Conservation (phyloP, 2,888 invertebrate genomes). For the Caenorhabditis sp. region DNA sequence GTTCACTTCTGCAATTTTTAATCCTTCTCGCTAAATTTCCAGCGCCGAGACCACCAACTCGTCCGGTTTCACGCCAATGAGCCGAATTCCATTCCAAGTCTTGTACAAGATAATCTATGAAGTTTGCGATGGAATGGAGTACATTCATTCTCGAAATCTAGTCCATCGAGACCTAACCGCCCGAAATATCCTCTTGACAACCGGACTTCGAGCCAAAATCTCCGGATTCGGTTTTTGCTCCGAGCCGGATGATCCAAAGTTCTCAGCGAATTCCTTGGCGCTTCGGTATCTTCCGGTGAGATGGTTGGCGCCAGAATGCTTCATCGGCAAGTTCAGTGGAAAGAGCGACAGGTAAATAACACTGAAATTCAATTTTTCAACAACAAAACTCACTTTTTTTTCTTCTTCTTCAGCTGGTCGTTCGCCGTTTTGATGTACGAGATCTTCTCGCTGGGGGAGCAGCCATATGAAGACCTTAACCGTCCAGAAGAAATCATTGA, state of each 20-base stretch:
- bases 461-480: slow-evolving; percentile 70
- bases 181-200: slow-evolving; percentile 73
- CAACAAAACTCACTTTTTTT: too few relatives aligned
- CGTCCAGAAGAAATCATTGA: slow-evolving; percentile 71
- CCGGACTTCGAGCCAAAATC: slow-evolving; percentile 73
- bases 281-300: slow-evolving; percentile 69
- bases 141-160: slow-evolving; percentile 70
- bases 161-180: slow-evolving; percentile 75
- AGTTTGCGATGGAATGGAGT: slow-evolving; percentile 74
- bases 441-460: slow-evolving; percentile 72
- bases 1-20: neutral
- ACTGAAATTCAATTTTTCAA: too few relatives aligned
- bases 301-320: slow-evolving; percentile 75
- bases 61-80: slow-evolving; percentile 45
- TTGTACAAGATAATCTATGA: slow-evolving; percentile 72
- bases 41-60: slow-evolving; percentile 42
- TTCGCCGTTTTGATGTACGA: slow-evolving; percentile 73
- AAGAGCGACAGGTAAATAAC: too few relatives aligned
- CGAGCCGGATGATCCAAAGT: slow-evolving; percentile 69
- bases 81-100: slow-evolving; percentile 53
- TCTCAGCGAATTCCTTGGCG: slow-evolving; percentile 62
- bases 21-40: slow-evolving; percentile 21
- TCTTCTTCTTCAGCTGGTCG: too few relatives aligned
- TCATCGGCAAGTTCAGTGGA: slow-evolving; percentile 69
- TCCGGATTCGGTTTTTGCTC: slow-evolving; percentile 76